phyloP scores from a whole-genome alignment of 1,140 invertebrate species.

The Aphelenchoides fujianensis region DNA sequence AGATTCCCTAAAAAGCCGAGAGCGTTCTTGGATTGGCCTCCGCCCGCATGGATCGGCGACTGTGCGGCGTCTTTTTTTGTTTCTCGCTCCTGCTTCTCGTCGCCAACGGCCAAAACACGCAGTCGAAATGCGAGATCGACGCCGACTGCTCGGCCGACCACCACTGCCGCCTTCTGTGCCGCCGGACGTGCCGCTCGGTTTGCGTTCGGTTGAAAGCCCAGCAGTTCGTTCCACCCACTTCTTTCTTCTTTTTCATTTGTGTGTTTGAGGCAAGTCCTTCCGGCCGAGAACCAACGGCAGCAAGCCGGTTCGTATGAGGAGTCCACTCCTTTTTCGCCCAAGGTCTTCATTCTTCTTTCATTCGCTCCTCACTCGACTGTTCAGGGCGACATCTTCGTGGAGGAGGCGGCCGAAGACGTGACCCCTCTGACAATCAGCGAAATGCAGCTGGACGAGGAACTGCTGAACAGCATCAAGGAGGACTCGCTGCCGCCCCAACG shows the following conservation, averaged over 20 bases:
- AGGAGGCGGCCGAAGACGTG: not conserved
- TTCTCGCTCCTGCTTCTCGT: not conserved
- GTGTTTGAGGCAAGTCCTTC: not conserved
- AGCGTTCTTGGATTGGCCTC: too few relatives aligned
- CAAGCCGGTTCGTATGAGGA: not conserved
- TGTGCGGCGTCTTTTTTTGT: not conserved
- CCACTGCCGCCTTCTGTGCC: constrained; percentile 7
- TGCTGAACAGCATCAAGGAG: not conserved
- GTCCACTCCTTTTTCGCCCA: not conserved
- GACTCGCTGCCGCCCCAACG: not conserved
- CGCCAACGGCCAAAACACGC: not conserved
- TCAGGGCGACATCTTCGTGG: constrained; percentile 9
- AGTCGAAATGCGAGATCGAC: constrained; percentile 4
- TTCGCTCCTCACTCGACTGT: not conserved
- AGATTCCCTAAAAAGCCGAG: too few relatives aligned
- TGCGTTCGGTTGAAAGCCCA: not conserved
- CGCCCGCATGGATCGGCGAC: not conserved
- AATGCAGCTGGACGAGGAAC: not conserved
- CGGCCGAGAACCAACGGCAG: not conserved
- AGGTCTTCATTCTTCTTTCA: not conserved
- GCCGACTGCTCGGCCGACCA: not conserved
- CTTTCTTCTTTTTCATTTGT: not conserved
- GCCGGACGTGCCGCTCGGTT: not conserved
- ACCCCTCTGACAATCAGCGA: constrained; percentile 2
- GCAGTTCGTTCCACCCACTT: constrained; percentile 6